Percentiles rank a stretch among this genome's conserved stretches.
Conservation (phyloP, 1,140 invertebrate genomes). For the Drosophila pectinifera region DNA sequence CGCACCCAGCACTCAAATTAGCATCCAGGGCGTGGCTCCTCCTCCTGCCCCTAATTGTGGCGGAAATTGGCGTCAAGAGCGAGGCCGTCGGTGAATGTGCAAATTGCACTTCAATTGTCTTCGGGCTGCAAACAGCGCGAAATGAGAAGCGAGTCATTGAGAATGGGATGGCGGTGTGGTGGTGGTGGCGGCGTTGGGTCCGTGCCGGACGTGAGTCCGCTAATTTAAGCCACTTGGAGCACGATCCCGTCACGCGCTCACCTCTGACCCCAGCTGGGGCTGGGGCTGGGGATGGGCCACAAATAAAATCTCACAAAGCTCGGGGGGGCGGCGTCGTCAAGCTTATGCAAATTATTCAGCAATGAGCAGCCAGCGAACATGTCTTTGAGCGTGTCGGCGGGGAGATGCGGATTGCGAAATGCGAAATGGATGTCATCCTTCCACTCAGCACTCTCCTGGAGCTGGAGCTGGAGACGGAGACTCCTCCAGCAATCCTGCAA, state of each 20-base stretch:
- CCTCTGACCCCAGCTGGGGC: neutral
- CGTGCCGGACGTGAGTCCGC: neutral
- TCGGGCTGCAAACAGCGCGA: slow-evolving; percentile 39
- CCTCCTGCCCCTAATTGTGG: slow-evolving; percentile 46
- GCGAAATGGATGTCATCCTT: slow-evolving; percentile 46
- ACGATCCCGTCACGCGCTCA: slow-evolving; percentile 11
- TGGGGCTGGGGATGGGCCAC: too few relatives aligned
- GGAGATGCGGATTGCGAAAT: slow-evolving; percentile 26
- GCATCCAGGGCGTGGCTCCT: slow-evolving; percentile 29
- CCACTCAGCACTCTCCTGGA: slow-evolving; percentile 3
- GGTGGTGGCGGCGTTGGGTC: neutral
- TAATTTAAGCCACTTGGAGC: slow-evolving; percentile 1
- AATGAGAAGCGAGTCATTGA: too few relatives aligned
- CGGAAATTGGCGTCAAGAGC: slow-evolving; percentile 25
- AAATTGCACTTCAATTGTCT: slow-evolving; percentile 68
- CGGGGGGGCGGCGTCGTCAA: slow-evolving; percentile 5
- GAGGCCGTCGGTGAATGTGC: slow-evolving; percentile 23
- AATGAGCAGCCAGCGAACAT: slow-evolving; percentile 69
- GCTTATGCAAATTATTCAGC: slow-evolving; percentile 81
- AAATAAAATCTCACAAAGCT: slow-evolving; percentile 20
- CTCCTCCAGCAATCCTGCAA: too few relatives aligned
- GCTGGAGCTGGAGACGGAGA: too few relatives aligned
- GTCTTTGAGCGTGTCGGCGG: slow-evolving; percentile 55
- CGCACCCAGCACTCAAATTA: slow-evolving; percentile 28
- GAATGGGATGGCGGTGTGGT: too few relatives aligned